Evolutionary conservation across 2,888 invertebrate genomes (phyloP), one percentile per base, ranked within the genome.

Genomic region (Aporophyla nigra): DNA sequence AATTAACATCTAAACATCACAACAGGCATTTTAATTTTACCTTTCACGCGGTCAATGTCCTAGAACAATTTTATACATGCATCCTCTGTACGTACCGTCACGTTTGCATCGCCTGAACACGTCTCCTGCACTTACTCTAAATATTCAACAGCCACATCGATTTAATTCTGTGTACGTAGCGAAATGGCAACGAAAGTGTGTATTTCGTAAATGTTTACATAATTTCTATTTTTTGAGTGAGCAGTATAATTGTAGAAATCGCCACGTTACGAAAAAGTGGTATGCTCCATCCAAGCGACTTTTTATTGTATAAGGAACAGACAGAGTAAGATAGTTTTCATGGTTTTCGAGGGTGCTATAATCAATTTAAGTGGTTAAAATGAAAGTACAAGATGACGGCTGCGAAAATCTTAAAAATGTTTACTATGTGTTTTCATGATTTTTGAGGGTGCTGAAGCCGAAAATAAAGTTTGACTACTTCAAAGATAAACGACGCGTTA

Each of bases 131-230:
- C 66, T 27, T 65, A 58, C 24, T 71, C 71, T 78, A 70, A 74
- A 82, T 82, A 82, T 82, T 82, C 82, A 82, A 72, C 68, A 74
- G 69, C n/a, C 5, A 27, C 58, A 59, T 71, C 71, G 49, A 78
- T 59, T 78, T 74, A 71, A 82, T 78, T 71, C 83, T 33, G 19
- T 24, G 33, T 49, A 53, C 62, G 69, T 72, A 54, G 53, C 69
- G 56, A 74, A 76, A 77, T 62, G 62, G 6, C 82, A 68, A 61
- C 58, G 82, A 82, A 82, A 82, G 69, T 82, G 67, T 76, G 54
- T 43, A 58, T 71, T 71, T 78, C 65, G 58, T 54, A 66, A 80
- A 75, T 62, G n/a, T n/a, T 54, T 56, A 56, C 12, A 66, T 5
- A 80, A 46, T 80, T 80, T 80, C 69, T 80, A 81, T 74, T 74